A percentile compares a stretch with the other conserved stretches of the same genome.
phyloP scores from a whole-genome alignment of 2,113 vertebrate genomes.

The Alces alces region DNA sequence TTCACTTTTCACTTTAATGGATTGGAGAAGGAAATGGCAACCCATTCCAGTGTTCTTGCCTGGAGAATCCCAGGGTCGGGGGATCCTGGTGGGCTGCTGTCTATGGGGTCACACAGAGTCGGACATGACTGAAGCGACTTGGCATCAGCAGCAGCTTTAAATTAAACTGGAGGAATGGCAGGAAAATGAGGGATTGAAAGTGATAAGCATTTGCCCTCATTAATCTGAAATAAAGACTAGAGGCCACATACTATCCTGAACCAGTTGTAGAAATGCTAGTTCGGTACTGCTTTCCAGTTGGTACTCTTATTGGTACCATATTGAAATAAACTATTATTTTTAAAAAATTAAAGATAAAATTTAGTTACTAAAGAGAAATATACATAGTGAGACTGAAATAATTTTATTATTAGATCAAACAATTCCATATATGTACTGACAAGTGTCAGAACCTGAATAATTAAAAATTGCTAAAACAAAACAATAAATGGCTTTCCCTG shows the following conservation, averaged over 20 bases:
- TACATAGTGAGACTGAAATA: not conserved
- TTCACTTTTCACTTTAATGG: not conserved
- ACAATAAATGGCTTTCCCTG: not conserved
- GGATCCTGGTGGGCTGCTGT: not conserved
- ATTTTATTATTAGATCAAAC: not conserved
- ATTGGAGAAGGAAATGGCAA: not conserved
- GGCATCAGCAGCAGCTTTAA: slow-evolving; percentile 56
- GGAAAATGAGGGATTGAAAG: slow-evolving; percentile 55
- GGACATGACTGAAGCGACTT: rapidly evolving
- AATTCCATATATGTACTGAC: not conserved
- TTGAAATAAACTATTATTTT: not conserved
- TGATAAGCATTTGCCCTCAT: slow-evolving; percentile 60
- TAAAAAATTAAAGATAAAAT: not conserved
- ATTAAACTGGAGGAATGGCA: slow-evolving; percentile 60
- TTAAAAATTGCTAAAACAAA: not conserved
- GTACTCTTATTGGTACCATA: not conserved
- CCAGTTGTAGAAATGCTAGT: slow-evolving; percentile 48
- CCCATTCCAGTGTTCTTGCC: not conserved
- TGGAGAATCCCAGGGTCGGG: not conserved
- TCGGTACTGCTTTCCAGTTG: slow-evolving; percentile 47
- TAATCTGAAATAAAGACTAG: slow-evolving; percentile 59
- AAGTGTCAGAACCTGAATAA: not conserved
- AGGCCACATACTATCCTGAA: slow-evolving; percentile 39
- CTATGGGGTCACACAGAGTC: not conserved
- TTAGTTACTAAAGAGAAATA: not conserved